Evolutionary conservation across 2,888 invertebrate species (phyloP), one percentile per base, ranked within the genome.

Genomic region (Exephanes ischioxanthus): DNA sequence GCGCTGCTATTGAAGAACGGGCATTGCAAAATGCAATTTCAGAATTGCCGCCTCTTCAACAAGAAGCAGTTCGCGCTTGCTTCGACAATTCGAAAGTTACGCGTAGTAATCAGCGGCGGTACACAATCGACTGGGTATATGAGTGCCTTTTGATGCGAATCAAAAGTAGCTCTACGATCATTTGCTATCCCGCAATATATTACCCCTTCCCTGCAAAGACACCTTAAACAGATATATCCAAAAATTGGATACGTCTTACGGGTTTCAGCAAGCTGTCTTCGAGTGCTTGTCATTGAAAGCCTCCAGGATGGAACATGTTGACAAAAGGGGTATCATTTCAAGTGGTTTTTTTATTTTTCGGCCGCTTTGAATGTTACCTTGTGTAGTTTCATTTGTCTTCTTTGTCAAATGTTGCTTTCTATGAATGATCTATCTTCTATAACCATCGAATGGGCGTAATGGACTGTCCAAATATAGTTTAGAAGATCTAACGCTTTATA

Each of bases 251-350:
- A 73, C 84, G 45, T 85, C 85, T 37, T 87, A 87, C 53, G 88
- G 88, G 5, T 89, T 89, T 81, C 84, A 89, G 14, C 26, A 41
- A 26, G 26, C 55, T 16, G 66, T 79, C 11, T 89, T 90, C 55
- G 68, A 78, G 4, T 26, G 67, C n/a, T 58, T 89, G n/a, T 51
- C 81, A 68, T 77, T 81, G 37, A 88, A 88, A 83, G 67, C 72
- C 22, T 26, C 51, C 26, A 33, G 41, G 22, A 87, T 89, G 86
- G 45, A 71, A 3, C 19, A 30, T 9, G 63, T 61, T 19, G 81
- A 86, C 30, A 83, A 76, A 83, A 30, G 78, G 80, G 89, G 88
- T 71, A 84, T 45, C 53, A 41, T 67, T 41, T 16, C 22, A 19
- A 53, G 37, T 72, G 55, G 76, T 67, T 53, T 22, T 37, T 71